A percentile compares a stretch with the other conserved stretches of the same genome.
Evolutionary conservation across 1,140 invertebrate species (phyloP).

Genomic region (Pogonognathellus flavescens): DNA sequence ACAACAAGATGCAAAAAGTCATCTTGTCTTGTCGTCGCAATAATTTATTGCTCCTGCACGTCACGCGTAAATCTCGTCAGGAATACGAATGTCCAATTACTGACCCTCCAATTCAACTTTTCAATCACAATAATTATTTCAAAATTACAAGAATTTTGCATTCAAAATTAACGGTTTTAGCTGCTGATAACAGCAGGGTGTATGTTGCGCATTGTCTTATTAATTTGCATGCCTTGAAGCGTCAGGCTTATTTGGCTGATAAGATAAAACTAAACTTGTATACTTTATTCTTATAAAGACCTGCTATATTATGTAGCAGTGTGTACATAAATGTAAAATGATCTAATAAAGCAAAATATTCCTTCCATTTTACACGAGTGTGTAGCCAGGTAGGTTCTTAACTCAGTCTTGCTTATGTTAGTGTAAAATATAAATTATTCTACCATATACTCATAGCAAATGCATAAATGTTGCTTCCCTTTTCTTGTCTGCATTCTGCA

Average conservation of each 20-base stretch:
- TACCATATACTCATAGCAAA: too few species aligned
- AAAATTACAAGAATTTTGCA: constrained; percentile 61
- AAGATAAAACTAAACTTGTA: constrained; percentile 4
- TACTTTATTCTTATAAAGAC: not conserved
- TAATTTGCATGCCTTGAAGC: constrained; percentile 33
- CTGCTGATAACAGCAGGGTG: constrained; percentile 54
- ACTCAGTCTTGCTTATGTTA: too few species aligned
- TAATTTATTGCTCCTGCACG: constrained; percentile 59
- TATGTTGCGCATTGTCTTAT: constrained; percentile 50
- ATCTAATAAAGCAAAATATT: constrained; percentile 24
- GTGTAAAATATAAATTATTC: too few species aligned
- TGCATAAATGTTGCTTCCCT: not conserved
- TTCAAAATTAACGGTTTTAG: constrained; percentile 59
- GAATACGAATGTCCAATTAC: constrained; percentile 62
- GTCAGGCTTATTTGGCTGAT: constrained; percentile 7
- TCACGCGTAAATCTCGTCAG: constrained; percentile 59
- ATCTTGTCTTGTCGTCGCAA: constrained; percentile 58
- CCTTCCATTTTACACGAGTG: not conserved
- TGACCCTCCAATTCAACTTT: constrained; percentile 54
- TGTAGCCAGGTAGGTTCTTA: too few species aligned
- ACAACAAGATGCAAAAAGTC: constrained; percentile 39
- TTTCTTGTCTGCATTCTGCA: not conserved
- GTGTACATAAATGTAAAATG: constrained; percentile 38
- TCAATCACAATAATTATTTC: constrained; percentile 61
- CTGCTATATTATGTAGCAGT: not conserved